Evolutionary conservation across 1,140 invertebrate genomes (phyloP), one percentile per base, ranked within the genome.

Genomic region (Anadara kagoshimensis): DNA sequence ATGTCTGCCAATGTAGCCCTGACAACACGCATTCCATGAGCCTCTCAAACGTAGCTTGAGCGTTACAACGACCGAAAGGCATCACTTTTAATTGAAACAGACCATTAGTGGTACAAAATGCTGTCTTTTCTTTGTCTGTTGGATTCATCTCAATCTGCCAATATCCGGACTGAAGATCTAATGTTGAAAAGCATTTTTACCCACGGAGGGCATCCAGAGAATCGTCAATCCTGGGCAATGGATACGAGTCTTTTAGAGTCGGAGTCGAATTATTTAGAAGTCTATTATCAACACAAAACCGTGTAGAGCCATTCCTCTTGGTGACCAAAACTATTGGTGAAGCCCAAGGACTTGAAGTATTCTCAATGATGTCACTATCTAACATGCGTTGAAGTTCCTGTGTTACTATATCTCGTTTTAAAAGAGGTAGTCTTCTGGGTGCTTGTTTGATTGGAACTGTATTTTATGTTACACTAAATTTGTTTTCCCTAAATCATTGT

Each of bases 171-270:
- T 24, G n/a, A 16, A 79, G 65, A 82, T 92, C 91, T 0, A 92
- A 74, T 0, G 83, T 81, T 82, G 81, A 69, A 91, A 92, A 43
- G n/a, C 88, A 82, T n/a, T 67, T 85, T 8, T 77, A 80, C 7
- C 87, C 89, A 0, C 69, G 11, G 0, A 92, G 71, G 5, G 58
- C 66, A 14, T 84, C 64, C 0, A 92, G 56, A 12, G 77, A 78
- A 22, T 91, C 89, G 24, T 91, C 86, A 36, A 92, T 90, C 0
- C 81, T 61, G 0, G 89, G 91, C 0, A 92, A 65, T 80, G 92
- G 91, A 78, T 90, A 93, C 45, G 75, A 81, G 76, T 92, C 91
- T 49, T 67, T 56, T 77, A 71, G 1, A 83, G 87, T n/a, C n/a
- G n/a, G n/a, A n/a, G n/a, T 91, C 0, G 71, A 78, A 68, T 16